A percentile compares a stretch with the other conserved stretches of the same genome.
Evolutionary conservation across 2,113 vertebrate species (phyloP).

Genomic region (Acanthochromis polyacanthus): DNA sequence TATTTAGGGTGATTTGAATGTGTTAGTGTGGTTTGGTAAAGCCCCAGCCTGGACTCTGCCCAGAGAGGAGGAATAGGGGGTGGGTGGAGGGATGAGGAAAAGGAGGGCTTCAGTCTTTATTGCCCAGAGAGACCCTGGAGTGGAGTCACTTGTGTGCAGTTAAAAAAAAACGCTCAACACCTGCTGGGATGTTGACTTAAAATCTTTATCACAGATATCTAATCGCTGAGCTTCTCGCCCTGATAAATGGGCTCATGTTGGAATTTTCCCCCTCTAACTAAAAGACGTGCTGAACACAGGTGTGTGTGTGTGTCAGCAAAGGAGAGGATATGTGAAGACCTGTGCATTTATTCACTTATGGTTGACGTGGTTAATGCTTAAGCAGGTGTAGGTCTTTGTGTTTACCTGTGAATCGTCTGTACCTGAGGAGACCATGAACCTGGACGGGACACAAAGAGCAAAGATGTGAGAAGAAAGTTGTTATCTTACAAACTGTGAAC

Average conservation of each 20-base stretch:
- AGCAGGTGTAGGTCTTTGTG: slow-evolving; percentile 52
- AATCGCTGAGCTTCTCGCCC: slow-evolving; percentile 79
- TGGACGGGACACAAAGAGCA: slow-evolving; percentile 34
- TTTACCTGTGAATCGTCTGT: slow-evolving; percentile 35
- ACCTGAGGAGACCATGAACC: slow-evolving; percentile 37
- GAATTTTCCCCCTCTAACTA: slow-evolving; percentile 78
- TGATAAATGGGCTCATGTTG: slow-evolving; percentile 88
- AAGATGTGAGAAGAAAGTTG: slow-evolving; percentile 7
- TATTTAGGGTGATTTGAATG: neutral
- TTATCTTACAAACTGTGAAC: slow-evolving; percentile 45
- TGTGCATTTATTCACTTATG: slow-evolving; percentile 64
- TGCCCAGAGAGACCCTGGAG: slow-evolving; percentile 81
- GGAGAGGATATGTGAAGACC: slow-evolving; percentile 40
- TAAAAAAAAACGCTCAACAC: slow-evolving; percentile 86
- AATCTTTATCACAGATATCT: slow-evolving; percentile 91
- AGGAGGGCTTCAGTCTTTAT: slow-evolving; percentile 73
- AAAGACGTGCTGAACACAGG: slow-evolving; percentile 80
- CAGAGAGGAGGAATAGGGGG: neutral
- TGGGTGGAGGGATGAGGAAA: slow-evolving; percentile 24
- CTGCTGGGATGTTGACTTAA: slow-evolving; percentile 92
- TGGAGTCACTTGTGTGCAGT: slow-evolving; percentile 82
- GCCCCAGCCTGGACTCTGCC: slow-evolving; percentile 50
- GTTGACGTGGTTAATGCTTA: slow-evolving; percentile 73
- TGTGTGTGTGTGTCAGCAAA: slow-evolving; percentile 54
- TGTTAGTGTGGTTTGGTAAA: neutral